phyloP scores from a whole-genome alignment of 2,888 invertebrate species.

The Prostheceraeus crozeri region DNA sequence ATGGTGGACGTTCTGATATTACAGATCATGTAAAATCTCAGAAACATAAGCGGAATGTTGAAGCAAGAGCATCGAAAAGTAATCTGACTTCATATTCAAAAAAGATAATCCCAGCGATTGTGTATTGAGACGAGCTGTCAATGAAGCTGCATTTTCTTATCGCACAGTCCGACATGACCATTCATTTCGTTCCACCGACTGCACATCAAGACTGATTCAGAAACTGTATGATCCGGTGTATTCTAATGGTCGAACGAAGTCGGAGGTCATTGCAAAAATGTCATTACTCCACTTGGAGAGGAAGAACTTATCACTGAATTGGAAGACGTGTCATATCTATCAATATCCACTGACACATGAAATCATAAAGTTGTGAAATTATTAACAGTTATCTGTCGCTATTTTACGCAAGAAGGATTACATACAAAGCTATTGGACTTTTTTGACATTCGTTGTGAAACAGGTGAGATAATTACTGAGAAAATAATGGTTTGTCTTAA shows the following conservation, averaged over 20 bases:
- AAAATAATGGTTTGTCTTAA: conserved; percentile 34
- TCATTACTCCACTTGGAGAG: conserved; percentile 34
- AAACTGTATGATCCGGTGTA: conserved; percentile 34
- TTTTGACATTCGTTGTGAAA: conserved; percentile 33
- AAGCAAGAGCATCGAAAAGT: too few relatives aligned
- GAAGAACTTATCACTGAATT: conserved; percentile 32
- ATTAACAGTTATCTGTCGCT: conserved; percentile 32
- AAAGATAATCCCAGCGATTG: too few relatives aligned
- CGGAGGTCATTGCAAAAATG: conserved; percentile 34
- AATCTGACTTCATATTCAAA: too few relatives aligned
- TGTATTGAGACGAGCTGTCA: too few relatives aligned
- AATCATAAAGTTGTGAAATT: conserved; percentile 33
- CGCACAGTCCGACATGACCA: conserved; percentile 32
- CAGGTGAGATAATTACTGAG: conserved; percentile 37
- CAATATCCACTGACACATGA: conserved; percentile 33
- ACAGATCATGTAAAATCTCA: too few relatives aligned
- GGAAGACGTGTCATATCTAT: conserved; percentile 32
- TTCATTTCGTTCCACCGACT: conserved; percentile 29
- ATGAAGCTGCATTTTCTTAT: too few relatives aligned
- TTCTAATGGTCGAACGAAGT: conserved; percentile 33
- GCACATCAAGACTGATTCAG: conserved; percentile 31
- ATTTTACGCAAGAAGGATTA: conserved; percentile 31
- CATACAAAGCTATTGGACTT: conserved; percentile 31
- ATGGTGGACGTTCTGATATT: too few relatives aligned
- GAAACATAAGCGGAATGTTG: too few relatives aligned